phyloP scores from a whole-genome alignment of 2,797 vertebrate species.

The Myotis vivesi region DNA sequence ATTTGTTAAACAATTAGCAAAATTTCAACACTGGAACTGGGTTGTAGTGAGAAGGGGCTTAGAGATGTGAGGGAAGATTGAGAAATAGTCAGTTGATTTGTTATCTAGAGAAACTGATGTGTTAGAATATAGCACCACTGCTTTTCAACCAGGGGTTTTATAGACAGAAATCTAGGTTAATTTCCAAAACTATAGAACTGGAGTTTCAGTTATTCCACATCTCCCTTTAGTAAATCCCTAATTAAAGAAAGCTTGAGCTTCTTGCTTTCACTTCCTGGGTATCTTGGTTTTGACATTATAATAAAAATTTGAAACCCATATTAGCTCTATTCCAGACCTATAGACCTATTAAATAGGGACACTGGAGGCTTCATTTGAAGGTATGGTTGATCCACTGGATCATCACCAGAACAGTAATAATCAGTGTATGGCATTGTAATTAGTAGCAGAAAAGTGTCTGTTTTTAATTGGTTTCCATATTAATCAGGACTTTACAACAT shows the following conservation, averaged over 20 bases:
- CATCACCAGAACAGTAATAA: not conserved
- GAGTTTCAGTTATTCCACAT: not conserved
- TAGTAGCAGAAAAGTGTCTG: not conserved
- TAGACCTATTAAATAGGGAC: not conserved
- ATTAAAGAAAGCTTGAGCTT: not conserved
- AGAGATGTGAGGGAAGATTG: not conserved
- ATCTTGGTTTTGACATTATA: not conserved
- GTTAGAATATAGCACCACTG: not conserved
- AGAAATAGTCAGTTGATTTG: not conserved
- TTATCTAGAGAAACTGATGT: not conserved
- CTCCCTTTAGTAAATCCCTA: not conserved
- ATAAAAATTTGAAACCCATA: not conserved
- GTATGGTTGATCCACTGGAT: not conserved
- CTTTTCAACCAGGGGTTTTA: not conserved
- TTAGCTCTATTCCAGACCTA: not conserved
- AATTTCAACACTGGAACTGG: not conserved
- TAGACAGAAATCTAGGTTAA: not conserved
- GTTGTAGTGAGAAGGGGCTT: fast-evolving
- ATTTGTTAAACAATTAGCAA: not conserved
- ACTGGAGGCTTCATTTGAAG: not conserved
- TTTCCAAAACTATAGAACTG: not conserved
- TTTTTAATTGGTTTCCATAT: conserved; percentile 1
- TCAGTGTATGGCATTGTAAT: not conserved
- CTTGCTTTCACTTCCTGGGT: conserved; percentile 28
- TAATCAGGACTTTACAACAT: not conserved